These are phyloP conservation scores for Austrolebias charrua DNA, from an alignment of 2,797 vertebrate genomes.

Conservation along the genomic window DNA sequence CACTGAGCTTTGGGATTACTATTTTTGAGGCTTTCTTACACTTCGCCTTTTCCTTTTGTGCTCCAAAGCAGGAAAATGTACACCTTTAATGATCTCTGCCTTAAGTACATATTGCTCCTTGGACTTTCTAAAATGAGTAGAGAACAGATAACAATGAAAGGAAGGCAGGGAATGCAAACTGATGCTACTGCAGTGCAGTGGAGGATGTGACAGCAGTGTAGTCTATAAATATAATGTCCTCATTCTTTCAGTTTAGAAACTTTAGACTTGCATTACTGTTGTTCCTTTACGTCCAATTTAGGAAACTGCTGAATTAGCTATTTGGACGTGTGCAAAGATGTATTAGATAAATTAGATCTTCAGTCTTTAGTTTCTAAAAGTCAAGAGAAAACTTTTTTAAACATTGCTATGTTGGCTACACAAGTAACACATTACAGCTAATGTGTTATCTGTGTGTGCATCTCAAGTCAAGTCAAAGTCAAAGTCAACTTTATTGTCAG, in stretches of 20 bases:
- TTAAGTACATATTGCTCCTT: conserved; percentile 25
- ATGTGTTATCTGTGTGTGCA: too few species aligned
- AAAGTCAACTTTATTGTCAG: too few species aligned
- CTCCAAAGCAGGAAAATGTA: conserved; percentile 30
- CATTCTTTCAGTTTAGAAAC: conserved; percentile 15
- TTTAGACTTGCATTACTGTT: conserved; percentile 6
- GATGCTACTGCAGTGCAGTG: conserved; percentile 52
- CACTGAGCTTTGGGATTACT: conserved; percentile 45
- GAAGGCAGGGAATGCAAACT: conserved; percentile 22
- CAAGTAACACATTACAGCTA: too few species aligned
- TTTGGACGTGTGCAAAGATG: background rate
- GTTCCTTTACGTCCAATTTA: background rate
- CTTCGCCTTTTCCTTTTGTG: conserved; percentile 15
- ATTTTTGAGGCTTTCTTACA: conserved; percentile 14
- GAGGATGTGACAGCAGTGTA: conserved; percentile 29
- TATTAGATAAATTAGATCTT: background rate
- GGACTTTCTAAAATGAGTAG: conserved; percentile 17
- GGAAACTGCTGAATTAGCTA: conserved; percentile 12
- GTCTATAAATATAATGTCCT: conserved; percentile 44
- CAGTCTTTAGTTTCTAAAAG: background rate
- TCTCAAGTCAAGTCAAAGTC: too few species aligned
- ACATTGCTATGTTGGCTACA: background rate
- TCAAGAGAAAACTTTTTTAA: background rate
- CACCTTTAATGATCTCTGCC: conserved; percentile 27
- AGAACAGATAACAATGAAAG: conserved; percentile 17